Evolutionary conservation across 2,113 vertebrate genomes (phyloP).

Genomic region (Sander lucioperca): DNA sequence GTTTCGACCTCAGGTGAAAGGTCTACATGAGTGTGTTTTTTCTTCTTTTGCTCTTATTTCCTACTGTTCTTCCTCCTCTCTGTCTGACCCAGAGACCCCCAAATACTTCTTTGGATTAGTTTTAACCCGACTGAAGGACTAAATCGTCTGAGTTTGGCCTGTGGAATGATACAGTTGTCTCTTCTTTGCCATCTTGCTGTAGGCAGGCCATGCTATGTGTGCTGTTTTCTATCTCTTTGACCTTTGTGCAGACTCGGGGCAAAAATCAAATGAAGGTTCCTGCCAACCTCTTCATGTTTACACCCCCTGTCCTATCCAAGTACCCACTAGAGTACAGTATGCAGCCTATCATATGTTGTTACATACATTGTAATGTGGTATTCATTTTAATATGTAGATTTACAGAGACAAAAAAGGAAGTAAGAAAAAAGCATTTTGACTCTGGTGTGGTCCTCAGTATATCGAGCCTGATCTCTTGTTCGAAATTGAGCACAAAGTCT

Average conservation of each 20-base stretch:
- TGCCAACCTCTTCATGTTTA: neutral
- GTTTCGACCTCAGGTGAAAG: constrained; percentile 83
- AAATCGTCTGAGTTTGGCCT: neutral
- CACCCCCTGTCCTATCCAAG: neutral
- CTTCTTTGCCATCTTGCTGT: neutral
- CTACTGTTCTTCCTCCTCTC: constrained; percentile 15
- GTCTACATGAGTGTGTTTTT: constrained; percentile 56
- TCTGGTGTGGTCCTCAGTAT: neutral
- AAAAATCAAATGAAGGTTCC: neutral
- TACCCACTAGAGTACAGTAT: neutral
- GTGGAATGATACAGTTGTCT: neutral
- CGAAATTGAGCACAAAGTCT: neutral
- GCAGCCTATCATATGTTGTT: neutral
- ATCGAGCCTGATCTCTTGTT: no score
- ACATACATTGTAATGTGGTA: neutral
- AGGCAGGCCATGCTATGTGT: neutral
- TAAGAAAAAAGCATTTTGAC: neutral
- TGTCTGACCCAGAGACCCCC: neutral
- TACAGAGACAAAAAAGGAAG: neutral
- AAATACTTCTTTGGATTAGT: neutral
- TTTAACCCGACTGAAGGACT: neutral
- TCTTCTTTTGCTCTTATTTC: constrained; percentile 10
- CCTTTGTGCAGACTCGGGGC: neutral
- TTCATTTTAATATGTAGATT: neutral
- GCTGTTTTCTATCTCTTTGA: neutral